phyloP scores from a whole-genome alignment of 1,140 invertebrate species.

The Linepithema humile region DNA sequence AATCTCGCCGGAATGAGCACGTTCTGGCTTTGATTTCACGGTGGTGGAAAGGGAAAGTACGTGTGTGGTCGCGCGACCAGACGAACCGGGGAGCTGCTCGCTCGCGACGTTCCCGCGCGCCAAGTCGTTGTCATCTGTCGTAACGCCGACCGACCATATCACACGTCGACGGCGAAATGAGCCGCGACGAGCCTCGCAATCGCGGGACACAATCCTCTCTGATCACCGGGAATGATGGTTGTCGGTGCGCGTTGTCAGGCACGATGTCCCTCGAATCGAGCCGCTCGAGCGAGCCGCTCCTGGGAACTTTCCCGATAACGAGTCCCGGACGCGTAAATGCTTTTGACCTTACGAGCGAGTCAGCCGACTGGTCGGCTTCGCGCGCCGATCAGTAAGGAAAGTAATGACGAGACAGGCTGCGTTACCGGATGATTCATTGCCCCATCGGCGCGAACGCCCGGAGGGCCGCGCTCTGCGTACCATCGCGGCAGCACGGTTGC shows the following conservation, averaged over 20 bases:
- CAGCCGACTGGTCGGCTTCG: conserved; percentile 40
- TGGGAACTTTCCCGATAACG: conserved; percentile 33
- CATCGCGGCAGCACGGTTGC: neutral
- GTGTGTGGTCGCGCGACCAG: conserved; percentile 61
- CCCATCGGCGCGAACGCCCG: conserved; percentile 47
- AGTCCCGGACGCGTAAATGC: conserved; percentile 48
- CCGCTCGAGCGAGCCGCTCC: conserved; percentile 13
- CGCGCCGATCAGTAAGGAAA: conserved; percentile 65
- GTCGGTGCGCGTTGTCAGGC: neutral
- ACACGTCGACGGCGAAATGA: conserved; percentile 33
- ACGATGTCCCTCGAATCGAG: conserved; percentile 12
- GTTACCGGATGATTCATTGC: conserved; percentile 73
- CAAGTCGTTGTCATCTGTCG: conserved; percentile 13
- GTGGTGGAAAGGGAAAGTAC: conserved; percentile 49
- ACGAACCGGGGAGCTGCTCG: conserved; percentile 16
- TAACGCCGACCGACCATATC: neutral
- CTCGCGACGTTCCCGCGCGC: neutral
- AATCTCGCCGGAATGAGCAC: conserved; percentile 47
- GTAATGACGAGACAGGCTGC: conserved; percentile 72
- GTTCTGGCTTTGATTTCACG: conserved; percentile 42
- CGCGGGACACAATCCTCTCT: neutral
- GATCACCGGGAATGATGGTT: neutral
- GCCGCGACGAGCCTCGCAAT: conserved; percentile 24
- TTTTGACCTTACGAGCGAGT: conserved; percentile 63
- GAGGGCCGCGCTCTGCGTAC: conserved; percentile 18